Conservation (phyloP, 2,797 vertebrate genomes). For the Sebastes iracundus region DNA sequence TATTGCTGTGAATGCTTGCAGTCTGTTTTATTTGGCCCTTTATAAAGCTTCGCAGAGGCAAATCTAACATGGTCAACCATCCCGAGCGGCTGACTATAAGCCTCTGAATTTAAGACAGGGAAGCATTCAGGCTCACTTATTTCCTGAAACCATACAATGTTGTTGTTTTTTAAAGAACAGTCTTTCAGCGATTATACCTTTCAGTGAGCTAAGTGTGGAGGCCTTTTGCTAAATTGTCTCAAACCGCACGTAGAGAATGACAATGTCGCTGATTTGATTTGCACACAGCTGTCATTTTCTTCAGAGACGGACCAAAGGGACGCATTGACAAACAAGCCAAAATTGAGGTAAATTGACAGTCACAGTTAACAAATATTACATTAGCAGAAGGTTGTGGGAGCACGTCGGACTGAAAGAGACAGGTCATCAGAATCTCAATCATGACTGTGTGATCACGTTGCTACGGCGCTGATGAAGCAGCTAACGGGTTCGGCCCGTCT, state of each 20-base stretch:
- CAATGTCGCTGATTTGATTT: conserved; percentile 44
- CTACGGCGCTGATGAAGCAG: conserved; percentile 32
- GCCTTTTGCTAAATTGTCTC: conserved; percentile 52
- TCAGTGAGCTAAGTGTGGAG: conserved; percentile 20
- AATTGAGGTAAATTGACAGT: conserved; percentile 46
- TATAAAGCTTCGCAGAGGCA: conserved; percentile 18
- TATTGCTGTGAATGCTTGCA: conserved; percentile 7
- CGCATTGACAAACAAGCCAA: conserved; percentile 27
- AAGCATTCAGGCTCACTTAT: conserved; percentile 18
- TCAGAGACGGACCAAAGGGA: conserved; percentile 4
- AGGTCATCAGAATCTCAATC: conserved; percentile 60
- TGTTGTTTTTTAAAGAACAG: not conserved
- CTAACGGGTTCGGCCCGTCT: conserved; percentile 34
- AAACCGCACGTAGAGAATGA: conserved; percentile 23
- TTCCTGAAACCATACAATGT: not conserved
- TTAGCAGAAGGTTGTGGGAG: conserved; percentile 23
- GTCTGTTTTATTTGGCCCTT: conserved; percentile 34
- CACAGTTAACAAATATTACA: conserved; percentile 49
- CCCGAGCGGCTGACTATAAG: conserved; percentile 19
- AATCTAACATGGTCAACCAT: conserved; percentile 37
- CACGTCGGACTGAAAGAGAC: conserved; percentile 58
- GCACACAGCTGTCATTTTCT: conserved; percentile 27
- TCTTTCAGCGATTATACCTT: not conserved
- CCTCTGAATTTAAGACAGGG: not conserved
- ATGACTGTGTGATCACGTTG: conserved; percentile 22